Evolutionary conservation across 2,113 vertebrate genomes (phyloP), one percentile per base, ranked within the genome.

Genomic region (Epinephelus moara): DNA sequence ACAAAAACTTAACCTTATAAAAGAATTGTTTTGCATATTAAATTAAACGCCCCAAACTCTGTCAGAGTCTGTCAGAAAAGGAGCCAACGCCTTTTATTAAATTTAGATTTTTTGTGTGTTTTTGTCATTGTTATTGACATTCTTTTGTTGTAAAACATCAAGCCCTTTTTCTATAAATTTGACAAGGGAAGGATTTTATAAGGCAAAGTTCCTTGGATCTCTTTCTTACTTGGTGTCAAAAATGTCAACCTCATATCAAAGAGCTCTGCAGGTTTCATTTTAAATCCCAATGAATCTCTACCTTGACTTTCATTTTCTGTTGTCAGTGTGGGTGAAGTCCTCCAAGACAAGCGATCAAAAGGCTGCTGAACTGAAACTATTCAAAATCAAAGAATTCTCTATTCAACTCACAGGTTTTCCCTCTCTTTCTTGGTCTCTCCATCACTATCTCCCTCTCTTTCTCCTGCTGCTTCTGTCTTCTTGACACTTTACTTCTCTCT

Each of bases 301-400:
- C 80, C 55, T 72, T 82, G 62, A 78, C 90, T 91, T 91, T 87
- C 27, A 70, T 77, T 85, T 89, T 78, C 40, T 45, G 30, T 79
- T 88, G 81, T 82, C 77, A 84, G 70, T 66, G 63, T 85, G 53
- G 78, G 66, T 80, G 83, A 87, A 84, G 62, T 85, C 59, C 66
- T 78, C 61, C 4, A 76, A 88, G 85, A 83, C 84, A 68, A 67
- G 55, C 25, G 8, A 84, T 92, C 80, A 89, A 91, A 88, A 78
- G 76, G 42, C 81, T 88, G 70, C 60, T 83, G 74, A 85, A 86
- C 47, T 79, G 56, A 87, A 90, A 85, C 80, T 71, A 66, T 25
- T 42, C 5, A 78, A 68, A 70, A 84, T 89, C 57, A 87, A 88
- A 89, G 23, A 27, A 57, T 72, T 72, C 12, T 83, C 72, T 88